A percentile compares a stretch with the other conserved stretches of the same genome.
These are phyloP conservation scores for Antitype chi DNA, from an alignment of 2,888 invertebrate genomes.

Conservation along the genomic window DNA sequence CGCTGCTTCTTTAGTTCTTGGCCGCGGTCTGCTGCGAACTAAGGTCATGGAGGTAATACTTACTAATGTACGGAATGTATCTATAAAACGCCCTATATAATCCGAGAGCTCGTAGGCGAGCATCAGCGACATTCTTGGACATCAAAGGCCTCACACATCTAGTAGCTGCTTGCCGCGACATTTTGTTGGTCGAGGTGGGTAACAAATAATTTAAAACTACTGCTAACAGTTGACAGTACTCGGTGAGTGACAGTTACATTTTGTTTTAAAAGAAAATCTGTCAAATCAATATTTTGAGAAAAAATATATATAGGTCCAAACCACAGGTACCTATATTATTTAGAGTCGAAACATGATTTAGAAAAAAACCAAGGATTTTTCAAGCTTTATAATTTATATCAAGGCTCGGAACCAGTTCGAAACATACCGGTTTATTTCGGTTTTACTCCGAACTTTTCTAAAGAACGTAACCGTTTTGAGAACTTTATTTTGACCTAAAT, in stretches of 20 bases:
- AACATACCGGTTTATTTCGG: no score
- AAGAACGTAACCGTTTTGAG: no score
- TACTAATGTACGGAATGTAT: constrained; percentile 96
- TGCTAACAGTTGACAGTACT: constrained; percentile 1
- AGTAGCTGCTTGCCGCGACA: constrained; percentile 21
- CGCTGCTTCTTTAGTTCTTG: neutral
- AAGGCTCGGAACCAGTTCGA: no score
- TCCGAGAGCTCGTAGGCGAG: constrained; percentile 94
- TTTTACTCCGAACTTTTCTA: no score
- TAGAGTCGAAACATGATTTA: no score
- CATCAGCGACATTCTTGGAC: constrained; percentile 94
- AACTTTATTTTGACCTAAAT: no score
- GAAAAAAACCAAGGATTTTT: no score
- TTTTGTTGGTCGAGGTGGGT: constrained; percentile 1
- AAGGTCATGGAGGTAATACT: constrained; percentile 72
- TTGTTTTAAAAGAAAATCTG: constrained; percentile 4
- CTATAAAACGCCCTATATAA: constrained; percentile 98
- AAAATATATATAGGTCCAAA: neutral
- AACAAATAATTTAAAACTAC: constrained; percentile 6
- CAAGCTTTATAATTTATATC: no score
- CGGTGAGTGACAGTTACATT: constrained; percentile 5
- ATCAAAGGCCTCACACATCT: constrained; percentile 95
- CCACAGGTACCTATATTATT: no score
- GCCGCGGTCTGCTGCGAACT: neutral
- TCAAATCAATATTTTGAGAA: neutral